Base-by-base conservation (phyloP, 1,140 invertebrate species). In the Saxidomus purpurata region DNA sequence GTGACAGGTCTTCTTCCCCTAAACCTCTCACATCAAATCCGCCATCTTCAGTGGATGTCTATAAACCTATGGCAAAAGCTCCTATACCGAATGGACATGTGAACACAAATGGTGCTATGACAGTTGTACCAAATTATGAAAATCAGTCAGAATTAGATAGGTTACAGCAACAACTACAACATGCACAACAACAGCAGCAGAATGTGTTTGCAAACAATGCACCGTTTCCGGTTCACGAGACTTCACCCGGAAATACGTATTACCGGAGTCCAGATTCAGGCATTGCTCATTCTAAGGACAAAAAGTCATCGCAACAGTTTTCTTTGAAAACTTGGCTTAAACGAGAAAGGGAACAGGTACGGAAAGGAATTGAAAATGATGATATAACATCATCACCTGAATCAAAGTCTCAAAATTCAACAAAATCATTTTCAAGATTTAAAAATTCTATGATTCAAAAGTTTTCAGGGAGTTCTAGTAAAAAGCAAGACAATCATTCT, bases 11-110 rank as follows among this genome's bases (percentile, higher is more conserved):
- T 0, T 59, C 91, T 0, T 94, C 94, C 61, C 94, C 94, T 4
- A 95, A 94, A 89, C 93, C 93, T 25, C 90, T 95, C 1, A 93
- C 92, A 0, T 93, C 94, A n/a, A 93, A 90, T 1, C 94, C 94
- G 38, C 94, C 94, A 0, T 82, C 79, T 49, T 90, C 90, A 17
- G 85, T 63, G 15, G 92, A 92, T 90, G 91, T 95, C n/a, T 92
- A 94, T 61, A 94, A 93, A 87, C 94, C 94, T n/a, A 89, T 91
- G 38, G 90, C 94, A 11, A 85, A 87, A 81, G 84, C 86, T 47
- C 85, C 77, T 34, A 28, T 63, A 25, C 76, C 77, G 22, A 59
- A 76, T 38, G 22, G n/a, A 43, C 43, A 63, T 19, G 38, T 63
- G 17, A 13, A 43, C 17, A 25, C 80, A 22, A 79, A 47, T 38